Evolutionary conservation across 2,797 vertebrate species (phyloP).

Genomic region (Platyrinchus mystaceus): DNA sequence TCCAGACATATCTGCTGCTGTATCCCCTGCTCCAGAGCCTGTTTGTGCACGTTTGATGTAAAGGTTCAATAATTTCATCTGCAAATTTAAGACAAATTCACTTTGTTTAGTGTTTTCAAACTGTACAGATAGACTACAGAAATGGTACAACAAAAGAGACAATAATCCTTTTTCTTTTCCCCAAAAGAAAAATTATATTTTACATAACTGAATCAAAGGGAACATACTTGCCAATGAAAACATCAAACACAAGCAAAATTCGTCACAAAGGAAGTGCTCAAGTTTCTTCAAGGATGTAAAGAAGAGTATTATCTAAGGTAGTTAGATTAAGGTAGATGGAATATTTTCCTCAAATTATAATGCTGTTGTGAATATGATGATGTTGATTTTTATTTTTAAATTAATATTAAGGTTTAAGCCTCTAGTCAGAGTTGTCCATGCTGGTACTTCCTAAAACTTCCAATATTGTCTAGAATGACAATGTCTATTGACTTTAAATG

Average conservation of each 20-base stretch:
- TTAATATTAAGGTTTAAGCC: background rate
- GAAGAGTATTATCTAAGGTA: background rate
- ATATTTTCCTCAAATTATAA: background rate
- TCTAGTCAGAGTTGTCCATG: background rate
- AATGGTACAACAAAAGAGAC: background rate
- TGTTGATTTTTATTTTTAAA: background rate
- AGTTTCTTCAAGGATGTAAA: background rate
- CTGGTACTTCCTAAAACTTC: background rate
- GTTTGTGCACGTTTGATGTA: constrained; percentile 98
- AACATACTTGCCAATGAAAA: background rate
- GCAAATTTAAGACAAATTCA: constrained; percentile 45
- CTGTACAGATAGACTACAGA: background rate
- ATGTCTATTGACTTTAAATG: background rate
- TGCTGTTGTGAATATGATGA: background rate
- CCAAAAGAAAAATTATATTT: background rate
- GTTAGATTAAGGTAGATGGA: background rate
- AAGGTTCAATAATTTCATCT: constrained; percentile 97
- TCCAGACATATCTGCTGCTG: constrained; percentile 81
- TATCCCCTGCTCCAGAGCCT: constrained; percentile 85
- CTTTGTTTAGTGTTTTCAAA: constrained; percentile 6
- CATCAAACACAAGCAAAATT: background rate
- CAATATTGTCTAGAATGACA: background rate
- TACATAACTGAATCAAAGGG: background rate
- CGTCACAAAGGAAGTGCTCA: background rate
- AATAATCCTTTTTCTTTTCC: background rate